Evolutionary conservation across 2,888 invertebrate species (phyloP).

Genomic region (Ectobius pallidus): DNA sequence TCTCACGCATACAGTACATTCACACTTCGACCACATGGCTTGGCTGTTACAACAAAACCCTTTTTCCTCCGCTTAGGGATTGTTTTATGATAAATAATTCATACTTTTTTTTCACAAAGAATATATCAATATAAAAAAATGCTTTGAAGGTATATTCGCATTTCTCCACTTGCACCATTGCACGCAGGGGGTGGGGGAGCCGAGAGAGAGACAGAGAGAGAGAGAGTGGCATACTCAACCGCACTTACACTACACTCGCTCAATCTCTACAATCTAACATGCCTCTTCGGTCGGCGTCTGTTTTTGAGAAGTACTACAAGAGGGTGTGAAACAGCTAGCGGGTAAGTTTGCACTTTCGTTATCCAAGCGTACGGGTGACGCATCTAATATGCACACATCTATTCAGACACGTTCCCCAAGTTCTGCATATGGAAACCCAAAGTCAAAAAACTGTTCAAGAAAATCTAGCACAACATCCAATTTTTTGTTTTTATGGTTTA

Average conservation of each 20-base stretch:
- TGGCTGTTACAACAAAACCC: constrained; percentile 12
- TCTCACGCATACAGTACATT: not conserved
- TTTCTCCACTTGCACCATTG: not conserved
- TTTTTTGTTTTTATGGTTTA: constrained; percentile 1
- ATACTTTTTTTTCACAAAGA: constrained; percentile 26
- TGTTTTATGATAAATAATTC: constrained; percentile 11
- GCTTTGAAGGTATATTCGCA: not conserved
- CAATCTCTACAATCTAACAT: too few relatives aligned
- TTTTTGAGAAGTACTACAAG: too few relatives aligned
- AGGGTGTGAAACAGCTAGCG: constrained; percentile 6
- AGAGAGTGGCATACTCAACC: too few relatives aligned
- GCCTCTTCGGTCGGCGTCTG: too few relatives aligned
- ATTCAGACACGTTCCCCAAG: not conserved
- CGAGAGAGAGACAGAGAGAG: not conserved
- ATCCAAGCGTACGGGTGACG: not conserved
- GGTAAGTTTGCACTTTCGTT: not conserved
- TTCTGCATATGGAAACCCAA: not conserved
- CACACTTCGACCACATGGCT: constrained; percentile 4
- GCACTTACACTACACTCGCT: too few relatives aligned
- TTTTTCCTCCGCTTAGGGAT: not conserved
- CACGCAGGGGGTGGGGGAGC: not conserved
- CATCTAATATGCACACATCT: not conserved
- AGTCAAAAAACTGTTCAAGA: not conserved
- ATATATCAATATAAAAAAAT: constrained; percentile 32
- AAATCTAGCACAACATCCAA: constrained; percentile 16